These are phyloP conservation scores for Abrostola triplasia DNA, from an alignment of 2,888 invertebrate species.

Conservation along the genomic window DNA sequence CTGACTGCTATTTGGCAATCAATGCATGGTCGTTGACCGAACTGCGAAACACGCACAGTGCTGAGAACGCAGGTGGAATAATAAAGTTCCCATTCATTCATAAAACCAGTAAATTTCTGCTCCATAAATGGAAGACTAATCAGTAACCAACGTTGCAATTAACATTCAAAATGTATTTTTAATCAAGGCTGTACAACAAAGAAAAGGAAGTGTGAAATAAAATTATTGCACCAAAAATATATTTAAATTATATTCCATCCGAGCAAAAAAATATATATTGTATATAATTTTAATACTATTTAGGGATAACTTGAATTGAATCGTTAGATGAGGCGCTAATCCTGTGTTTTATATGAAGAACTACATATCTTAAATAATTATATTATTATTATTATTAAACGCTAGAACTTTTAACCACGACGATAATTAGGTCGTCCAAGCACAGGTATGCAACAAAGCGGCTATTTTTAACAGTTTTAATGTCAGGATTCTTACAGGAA, in stretches of 20 bases:
- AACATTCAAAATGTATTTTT: conserved; percentile 27
- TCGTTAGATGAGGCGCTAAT: too few relatives aligned
- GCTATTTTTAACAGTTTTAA: conserved; percentile 58
- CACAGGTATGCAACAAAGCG: conserved; percentile 47
- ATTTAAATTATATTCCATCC: too few relatives aligned
- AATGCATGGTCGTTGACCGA: conserved; percentile 61
- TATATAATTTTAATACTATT: too few relatives aligned
- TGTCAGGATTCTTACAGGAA: conserved; percentile 54
- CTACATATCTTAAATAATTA: too few relatives aligned
- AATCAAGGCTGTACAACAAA: conserved; percentile 43
- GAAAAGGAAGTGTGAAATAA: conserved; percentile 37
- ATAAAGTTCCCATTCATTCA: conserved; percentile 39
- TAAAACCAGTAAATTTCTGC: conserved; percentile 7
- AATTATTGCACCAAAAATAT: conserved; percentile 17
- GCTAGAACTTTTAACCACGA: too few relatives aligned
- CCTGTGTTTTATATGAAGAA: too few relatives aligned
- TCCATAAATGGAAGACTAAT: conserved; percentile 16
- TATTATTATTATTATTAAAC: too few relatives aligned
- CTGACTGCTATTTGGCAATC: conserved; percentile 57
- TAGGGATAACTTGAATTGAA: too few relatives aligned
- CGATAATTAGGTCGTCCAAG: not conserved
- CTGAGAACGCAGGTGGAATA: conserved; percentile 50
- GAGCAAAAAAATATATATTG: too few relatives aligned
- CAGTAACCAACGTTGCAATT: conserved; percentile 11
- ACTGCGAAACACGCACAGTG: conserved; percentile 49